Conservation (phyloP, 1,140 invertebrate species). For the Hirudo medicinalis region DNA sequence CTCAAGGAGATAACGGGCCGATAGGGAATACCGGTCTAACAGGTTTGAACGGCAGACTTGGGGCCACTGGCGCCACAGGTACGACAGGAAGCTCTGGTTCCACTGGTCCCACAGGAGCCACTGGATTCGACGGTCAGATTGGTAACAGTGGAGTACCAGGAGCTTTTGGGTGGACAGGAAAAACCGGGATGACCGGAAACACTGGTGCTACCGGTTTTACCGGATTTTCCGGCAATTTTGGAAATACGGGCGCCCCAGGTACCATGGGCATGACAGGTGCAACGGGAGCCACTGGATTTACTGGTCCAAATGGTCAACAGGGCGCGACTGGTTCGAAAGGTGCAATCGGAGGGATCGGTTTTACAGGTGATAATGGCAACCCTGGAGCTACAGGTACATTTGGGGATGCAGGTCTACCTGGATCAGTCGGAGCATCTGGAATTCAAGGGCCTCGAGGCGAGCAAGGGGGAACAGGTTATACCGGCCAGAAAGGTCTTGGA, state of each 20-base stretch:
- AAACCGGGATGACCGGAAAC: not conserved
- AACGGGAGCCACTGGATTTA: not conserved
- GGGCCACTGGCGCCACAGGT: not conserved
- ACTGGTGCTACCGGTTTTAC: not conserved
- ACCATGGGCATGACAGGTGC: not conserved
- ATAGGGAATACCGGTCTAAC: constrained; percentile 39
- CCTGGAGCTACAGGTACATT: not conserved
- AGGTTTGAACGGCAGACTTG: constrained; percentile 24
- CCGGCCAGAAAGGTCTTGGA: not conserved
- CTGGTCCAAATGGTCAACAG: constrained; percentile 44
- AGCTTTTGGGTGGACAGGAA: not conserved
- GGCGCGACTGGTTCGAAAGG: constrained; percentile 25
- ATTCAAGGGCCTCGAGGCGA: constrained; percentile 8
- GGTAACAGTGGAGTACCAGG: not conserved
- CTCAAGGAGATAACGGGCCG: constrained; percentile 49
- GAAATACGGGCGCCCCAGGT: not conserved
- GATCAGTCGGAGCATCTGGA: constrained; percentile 6
- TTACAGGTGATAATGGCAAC: not conserved
- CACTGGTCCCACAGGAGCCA: not conserved
- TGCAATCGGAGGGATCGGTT: constrained; percentile 7
- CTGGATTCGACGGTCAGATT: not conserved
- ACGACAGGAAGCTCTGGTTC: not conserved
- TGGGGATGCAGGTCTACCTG: not conserved
- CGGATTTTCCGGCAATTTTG: not conserved
- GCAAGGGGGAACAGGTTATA: not conserved